Conservation (phyloP, 2,797 vertebrate genomes). For the Balearica regulorum region DNA sequence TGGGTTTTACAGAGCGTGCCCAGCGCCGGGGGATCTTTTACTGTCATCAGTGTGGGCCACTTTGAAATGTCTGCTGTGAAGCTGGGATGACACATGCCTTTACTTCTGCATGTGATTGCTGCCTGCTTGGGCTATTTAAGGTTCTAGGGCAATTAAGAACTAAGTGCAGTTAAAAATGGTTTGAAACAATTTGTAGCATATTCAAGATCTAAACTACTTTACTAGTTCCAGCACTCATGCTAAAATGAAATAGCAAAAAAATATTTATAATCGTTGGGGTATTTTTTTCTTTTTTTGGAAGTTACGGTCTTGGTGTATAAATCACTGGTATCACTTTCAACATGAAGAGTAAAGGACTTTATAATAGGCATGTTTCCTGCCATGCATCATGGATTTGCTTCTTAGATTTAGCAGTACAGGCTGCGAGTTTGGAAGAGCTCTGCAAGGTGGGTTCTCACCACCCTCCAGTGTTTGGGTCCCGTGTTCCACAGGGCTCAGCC, state of each 20-base stretch:
- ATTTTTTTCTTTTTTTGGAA: neutral
- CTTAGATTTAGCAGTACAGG: neutral
- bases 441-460: neutral
- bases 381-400: neutral
- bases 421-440: neutral
- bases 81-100: neutral
- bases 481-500: neutral
- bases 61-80: neutral
- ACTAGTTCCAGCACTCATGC: neutral
- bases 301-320: neutral
- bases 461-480: neutral
- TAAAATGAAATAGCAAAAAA: neutral
- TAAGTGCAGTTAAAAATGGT: conserved; percentile 8
- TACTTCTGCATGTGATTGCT: conserved; percentile 2
- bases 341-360: neutral
- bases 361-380: neutral
- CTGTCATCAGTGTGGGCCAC: neutral
- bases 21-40: neutral
- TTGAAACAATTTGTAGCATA: neutral
- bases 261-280: neutral
- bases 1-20: neutral
- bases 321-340: neutral
- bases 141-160: conserved; percentile 17
- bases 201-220: neutral
- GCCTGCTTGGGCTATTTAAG: conserved; percentile 24